Conservation (phyloP, 2,113 vertebrate species). For the Sterrhoptilus dennistouni region DNA sequence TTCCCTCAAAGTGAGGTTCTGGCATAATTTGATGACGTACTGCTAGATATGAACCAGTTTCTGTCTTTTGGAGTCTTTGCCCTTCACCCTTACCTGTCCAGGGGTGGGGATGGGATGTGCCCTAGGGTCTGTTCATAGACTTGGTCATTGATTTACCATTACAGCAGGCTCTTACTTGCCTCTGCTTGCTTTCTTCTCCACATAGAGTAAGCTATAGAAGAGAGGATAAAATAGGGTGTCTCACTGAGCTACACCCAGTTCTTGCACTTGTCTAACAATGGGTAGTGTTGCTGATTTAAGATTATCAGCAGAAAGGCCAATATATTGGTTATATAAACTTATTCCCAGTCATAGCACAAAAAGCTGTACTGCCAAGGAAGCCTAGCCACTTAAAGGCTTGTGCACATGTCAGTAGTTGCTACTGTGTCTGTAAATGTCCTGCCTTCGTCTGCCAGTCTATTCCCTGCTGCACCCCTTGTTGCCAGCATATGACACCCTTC, state of each 20-base stretch:
- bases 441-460: neutral
- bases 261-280: neutral
- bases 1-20: neutral
- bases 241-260: neutral
- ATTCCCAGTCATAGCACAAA: neutral
- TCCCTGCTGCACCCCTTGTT: neutral
- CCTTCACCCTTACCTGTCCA: neutral
- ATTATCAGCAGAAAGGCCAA: neutral
- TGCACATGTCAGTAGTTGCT: neutral
- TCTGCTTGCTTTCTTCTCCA: neutral
- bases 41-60: neutral
- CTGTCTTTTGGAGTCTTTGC: neutral
- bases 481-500: neutral
- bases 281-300: neutral
- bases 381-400: neutral
- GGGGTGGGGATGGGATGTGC: neutral
- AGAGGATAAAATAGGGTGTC: neutral
- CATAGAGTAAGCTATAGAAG: neutral
- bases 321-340: neutral
- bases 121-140: neutral
- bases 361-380: neutral
- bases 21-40: neutral
- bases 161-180: neutral
- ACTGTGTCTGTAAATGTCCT: fast-evolving
- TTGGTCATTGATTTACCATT: neutral